Percentiles rank a stretch among this genome's conserved stretches.
Conservation (phyloP, 2,113 vertebrate species). For the Corapipo altera region DNA sequence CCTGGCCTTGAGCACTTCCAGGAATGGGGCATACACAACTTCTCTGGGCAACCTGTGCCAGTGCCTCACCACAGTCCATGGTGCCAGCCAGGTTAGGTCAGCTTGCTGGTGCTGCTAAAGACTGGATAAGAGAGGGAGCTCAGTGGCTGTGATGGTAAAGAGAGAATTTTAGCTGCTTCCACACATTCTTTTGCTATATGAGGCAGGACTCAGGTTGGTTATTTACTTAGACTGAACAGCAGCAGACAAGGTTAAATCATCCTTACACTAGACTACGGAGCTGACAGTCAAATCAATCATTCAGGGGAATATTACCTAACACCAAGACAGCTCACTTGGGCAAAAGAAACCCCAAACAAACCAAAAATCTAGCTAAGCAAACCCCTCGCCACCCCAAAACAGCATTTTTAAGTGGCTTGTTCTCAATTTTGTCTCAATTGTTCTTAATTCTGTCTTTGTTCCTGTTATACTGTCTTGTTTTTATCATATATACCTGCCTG, state of each 20-base stretch:
- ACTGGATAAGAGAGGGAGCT: background rate
- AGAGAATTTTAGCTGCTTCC: background rate
- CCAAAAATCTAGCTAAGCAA: background rate
- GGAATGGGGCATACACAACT: background rate
- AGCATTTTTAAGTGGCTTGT: background rate
- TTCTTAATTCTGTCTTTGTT: background rate
- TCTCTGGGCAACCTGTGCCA: background rate
- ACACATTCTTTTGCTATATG: background rate
- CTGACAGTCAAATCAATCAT: background rate
- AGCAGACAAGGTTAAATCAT: background rate
- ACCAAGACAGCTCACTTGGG: background rate
- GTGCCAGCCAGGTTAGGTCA: background rate
- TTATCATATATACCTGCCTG: background rate
- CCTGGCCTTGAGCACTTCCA: background rate
- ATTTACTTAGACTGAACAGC: background rate
- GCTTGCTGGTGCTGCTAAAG: background rate
- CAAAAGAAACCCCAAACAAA: background rate
- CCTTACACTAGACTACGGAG: background rate
- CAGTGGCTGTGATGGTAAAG: background rate
- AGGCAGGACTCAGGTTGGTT: background rate
- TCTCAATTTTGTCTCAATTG: background rate
- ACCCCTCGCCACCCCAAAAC: fast-evolving
- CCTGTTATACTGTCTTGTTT: background rate
- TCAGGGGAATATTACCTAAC: background rate
- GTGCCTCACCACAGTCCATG: background rate